Percentiles rank a stretch among this genome's conserved stretches.
These are phyloP conservation scores for Sphenodon punctatus DNA, from an alignment of 2,797 vertebrate species.

Conservation along the genomic window DNA sequence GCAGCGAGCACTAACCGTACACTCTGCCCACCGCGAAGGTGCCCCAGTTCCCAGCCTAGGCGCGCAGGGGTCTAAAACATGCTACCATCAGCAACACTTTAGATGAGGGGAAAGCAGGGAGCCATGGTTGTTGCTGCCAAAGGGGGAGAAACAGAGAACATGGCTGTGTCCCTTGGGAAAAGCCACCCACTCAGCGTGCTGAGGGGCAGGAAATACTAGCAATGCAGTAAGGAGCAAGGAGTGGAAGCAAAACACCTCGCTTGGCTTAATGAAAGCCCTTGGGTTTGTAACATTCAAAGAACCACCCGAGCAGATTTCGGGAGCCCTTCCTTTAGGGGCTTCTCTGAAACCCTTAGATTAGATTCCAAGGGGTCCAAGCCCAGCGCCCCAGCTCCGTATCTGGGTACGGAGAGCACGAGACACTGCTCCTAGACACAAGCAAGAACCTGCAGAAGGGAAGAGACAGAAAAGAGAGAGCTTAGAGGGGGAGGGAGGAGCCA, in stretches of 20 bases:
- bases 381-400: neutral
- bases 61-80: too few relatives aligned
- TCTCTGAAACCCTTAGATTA: neutral
- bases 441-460: neutral
- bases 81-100: too few relatives aligned
- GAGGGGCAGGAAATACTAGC: neutral
- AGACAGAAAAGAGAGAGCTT: neutral
- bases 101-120: too few relatives aligned
- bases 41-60: too few relatives aligned
- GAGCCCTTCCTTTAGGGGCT: neutral
- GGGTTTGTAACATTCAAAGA: neutral
- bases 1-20: too few relatives aligned
- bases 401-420: neutral
- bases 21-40: too few relatives aligned
- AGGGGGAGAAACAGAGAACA: too few relatives aligned
- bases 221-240: neutral
- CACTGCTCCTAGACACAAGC: neutral
- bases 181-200: too few relatives aligned
- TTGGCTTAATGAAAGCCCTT: neutral
- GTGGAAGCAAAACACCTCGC: rapidly evolving
- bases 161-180: too few relatives aligned
- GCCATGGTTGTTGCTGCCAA: too few relatives aligned
- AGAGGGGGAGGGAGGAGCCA: too few relatives aligned
- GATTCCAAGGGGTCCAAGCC: neutral
- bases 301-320: rapidly evolving